A percentile compares a stretch with the other conserved stretches of the same genome.
phyloP scores from a whole-genome alignment of 1,140 invertebrate species.

The Platyscapa corneri region DNA sequence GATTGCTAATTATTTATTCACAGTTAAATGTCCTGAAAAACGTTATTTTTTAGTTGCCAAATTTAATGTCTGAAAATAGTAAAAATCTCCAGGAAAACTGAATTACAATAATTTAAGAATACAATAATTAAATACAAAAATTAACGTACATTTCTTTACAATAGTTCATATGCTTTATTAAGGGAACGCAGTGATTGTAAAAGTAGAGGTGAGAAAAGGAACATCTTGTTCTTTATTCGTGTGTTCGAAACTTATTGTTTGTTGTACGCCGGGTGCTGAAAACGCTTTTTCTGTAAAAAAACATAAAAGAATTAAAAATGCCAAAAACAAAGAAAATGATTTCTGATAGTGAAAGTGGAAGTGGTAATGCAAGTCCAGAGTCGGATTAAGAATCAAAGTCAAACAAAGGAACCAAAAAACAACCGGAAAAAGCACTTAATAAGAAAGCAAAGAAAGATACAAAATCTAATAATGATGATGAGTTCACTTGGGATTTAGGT shows the following conservation, averaged over 20 bases:
- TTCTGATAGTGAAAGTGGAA: slow-evolving; percentile 54
- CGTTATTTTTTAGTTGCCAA: no score
- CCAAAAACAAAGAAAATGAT: slow-evolving; percentile 66
- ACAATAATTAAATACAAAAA: no score
- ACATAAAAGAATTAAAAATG: slow-evolving; percentile 56
- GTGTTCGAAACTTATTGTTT: slow-evolving; percentile 25
- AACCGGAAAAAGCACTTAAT: slow-evolving; percentile 34
- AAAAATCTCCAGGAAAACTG: no score
- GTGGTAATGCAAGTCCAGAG: slow-evolving; percentile 53
- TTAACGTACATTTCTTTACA: no score
- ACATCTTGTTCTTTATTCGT: background rate
- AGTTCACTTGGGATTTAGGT: slow-evolving; percentile 78
- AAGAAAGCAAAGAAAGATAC: slow-evolving; percentile 66
- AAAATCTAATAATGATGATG: slow-evolving; percentile 63
- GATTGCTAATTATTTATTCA: no score
- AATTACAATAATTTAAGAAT: no score
- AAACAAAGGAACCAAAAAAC: slow-evolving; percentile 51
- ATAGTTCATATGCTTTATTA: no score
- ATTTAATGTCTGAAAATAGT: no score
- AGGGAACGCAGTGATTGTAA: no score
- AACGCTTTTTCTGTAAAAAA: background rate
- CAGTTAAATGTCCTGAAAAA: no score
- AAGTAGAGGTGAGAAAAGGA: background rate
- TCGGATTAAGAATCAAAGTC: slow-evolving; percentile 46
- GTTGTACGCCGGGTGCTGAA: slow-evolving; percentile 25